Evolutionary conservation across 2,888 invertebrate genomes (phyloP), one percentile per base, ranked within the genome.

Genomic region (Noctua comes): DNA sequence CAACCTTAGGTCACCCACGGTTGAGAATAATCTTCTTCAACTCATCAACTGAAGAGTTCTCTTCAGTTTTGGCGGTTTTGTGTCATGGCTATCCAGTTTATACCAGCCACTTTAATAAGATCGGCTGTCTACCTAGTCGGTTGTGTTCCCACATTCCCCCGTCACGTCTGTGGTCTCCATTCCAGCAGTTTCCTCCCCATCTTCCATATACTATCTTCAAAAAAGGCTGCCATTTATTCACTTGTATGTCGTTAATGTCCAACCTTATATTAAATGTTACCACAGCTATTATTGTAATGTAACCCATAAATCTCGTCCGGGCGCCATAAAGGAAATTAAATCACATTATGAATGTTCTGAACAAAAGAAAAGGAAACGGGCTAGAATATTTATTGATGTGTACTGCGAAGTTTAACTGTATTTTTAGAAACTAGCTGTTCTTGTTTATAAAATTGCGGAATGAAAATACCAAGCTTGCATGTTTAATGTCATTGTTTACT

Each of bases 291-390:
- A 80, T 70, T 73, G 21, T 76, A 76, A 83, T 73, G n/a, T 43
- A 6, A 10, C 54, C 71, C 65, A 84, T 84, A 72, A 84, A 84
- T 84, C 54, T 40, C 8, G 2, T 2, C 27, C 48, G 65, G 27
- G 43, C 46, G 48, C 64, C 51, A 46, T 69, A 64, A 46, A 81
- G 77, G 74, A 84, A 84, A 82, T 84, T 77, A 82, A 72, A 85
- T 46, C 66, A 48, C 68, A 27, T 73, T 81, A 69, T 57, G 77
- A 75, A 85, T 69, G 77, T 54, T 81, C 68, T 5, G 64, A 66
- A 81, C 75, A 78, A 80, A 68, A 80, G 84, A 40, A 76, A 73
- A 24, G 71, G 66, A 72, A 51, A 73, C 71, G 64, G 62, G 31
- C 46, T 70, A 1, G 57, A 71, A 64, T 51, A 36, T 69, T 59